A percentile compares a stretch with the other conserved stretches of the same genome.
These are phyloP conservation scores for Cosmia trapezina DNA, from an alignment of 2,888 invertebrate genomes.

Conservation along the genomic window DNA sequence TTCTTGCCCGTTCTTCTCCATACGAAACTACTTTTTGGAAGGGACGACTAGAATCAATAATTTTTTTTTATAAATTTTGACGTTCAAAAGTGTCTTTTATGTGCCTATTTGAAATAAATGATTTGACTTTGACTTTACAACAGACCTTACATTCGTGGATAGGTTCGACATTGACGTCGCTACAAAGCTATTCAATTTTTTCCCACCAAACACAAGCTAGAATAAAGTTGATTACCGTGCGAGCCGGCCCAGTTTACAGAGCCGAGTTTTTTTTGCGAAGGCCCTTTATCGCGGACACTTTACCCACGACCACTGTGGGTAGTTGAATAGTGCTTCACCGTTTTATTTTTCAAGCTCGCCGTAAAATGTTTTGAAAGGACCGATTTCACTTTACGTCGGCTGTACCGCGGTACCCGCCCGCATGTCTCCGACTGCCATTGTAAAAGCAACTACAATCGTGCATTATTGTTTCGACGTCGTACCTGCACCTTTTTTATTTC, in stretches of 20 bases:
- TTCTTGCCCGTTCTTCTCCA: too few species aligned
- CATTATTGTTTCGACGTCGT: constrained; percentile 88
- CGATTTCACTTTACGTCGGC: constrained; percentile 87
- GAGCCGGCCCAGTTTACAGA: constrained; percentile 64
- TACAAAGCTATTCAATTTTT: constrained; percentile 63
- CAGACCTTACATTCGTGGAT: constrained; percentile 8
- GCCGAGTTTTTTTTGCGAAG: constrained; percentile 71
- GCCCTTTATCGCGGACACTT: constrained; percentile 77
- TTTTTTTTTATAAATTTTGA: too few species aligned
- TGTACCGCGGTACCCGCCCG: constrained; percentile 73
- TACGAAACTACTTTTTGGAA: too few species aligned
- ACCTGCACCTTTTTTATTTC: constrained; percentile 85
- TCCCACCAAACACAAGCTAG: constrained; percentile 55
- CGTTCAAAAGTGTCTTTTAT: too few species aligned
- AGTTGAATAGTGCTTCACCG: constrained; percentile 81
- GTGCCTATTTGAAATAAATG: too few species aligned
- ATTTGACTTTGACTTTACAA: neutral
- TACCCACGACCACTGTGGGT: constrained; percentile 76
- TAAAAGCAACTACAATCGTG: constrained; percentile 87
- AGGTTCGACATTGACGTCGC: constrained; percentile 41
- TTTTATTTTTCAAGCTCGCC: constrained; percentile 85
- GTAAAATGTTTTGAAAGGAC: constrained; percentile 90
- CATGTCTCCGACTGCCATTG: constrained; percentile 85
- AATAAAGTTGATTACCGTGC: constrained; percentile 69
- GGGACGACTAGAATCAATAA: too few species aligned